Base-by-base conservation (phyloP, 2,797 vertebrate species). In the Hypotaenidia okinawae region DNA sequence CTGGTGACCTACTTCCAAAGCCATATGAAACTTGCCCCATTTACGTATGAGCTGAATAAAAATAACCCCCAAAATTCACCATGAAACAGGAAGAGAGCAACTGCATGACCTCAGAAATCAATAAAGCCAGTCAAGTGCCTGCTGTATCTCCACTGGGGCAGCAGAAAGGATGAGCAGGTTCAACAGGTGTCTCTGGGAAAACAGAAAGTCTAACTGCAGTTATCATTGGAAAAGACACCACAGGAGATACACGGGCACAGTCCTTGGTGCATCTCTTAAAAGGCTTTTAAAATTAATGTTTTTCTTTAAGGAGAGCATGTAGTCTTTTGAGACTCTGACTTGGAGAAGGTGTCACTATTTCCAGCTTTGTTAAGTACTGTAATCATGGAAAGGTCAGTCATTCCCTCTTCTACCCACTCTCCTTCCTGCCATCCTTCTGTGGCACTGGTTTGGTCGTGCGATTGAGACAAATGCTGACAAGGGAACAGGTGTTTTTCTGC, bases 1-100 rank as follows among this genome's bases (percentile, higher is more conserved):
- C 86, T 94, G 84, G n/a, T 93, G 61, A 80, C 81, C 82, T 83
- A 87, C 23, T 95, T 97, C 76, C 91, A 94, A 96, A 94, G 72
- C 54, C 51, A 68, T 62, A 73, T 62, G 57, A 95, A 97, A 96
- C 57, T 41, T 77, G 32, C 2, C 3, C 47, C 57, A 84, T 87
- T 95, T 94, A 95, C 49, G 75, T 77, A 85, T 70, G 45, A 96
- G 87, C 72, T 70, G 76, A 78, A 95, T 61, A 74, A 57, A 91
- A 54, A 41, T 47, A 93, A 67, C 13, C 43, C 47, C 47, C 19
- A 22, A 23, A 23, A 47, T 23, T 47, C 82, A 86, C 58, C 93
- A 51, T 43, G 83, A 79, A 83, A 61, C 67, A 93, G 78, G 63
- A 84, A 95, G 35, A 49, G 66, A 61, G 45, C 11, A 76, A 81